Base-by-base conservation (phyloP, 2,888 invertebrate genomes). In the Cryptophagus acutangulus region DNA sequence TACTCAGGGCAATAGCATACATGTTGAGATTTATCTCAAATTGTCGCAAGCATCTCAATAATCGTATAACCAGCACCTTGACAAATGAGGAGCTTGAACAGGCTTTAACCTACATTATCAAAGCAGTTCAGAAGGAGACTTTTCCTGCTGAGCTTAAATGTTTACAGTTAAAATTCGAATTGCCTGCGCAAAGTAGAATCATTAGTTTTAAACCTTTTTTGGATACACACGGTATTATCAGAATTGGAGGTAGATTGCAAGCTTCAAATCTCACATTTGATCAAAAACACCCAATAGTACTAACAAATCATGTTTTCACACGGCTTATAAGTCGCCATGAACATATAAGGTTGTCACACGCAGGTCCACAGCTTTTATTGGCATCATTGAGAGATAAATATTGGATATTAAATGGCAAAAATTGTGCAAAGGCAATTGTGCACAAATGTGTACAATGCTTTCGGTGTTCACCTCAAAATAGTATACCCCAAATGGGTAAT, bases 121-220 rank as follows among this genome's bases (percentile, higher is more conserved):
- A n/a, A n/a, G n/a, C n/a, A n/a, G n/a, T n/a, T n/a, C n/a, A n/a
- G n/a, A n/a, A n/a, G n/a, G n/a, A n/a, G n/a, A n/a, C n/a, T n/a
- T n/a, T n/a, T n/a, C n/a, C n/a, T n/a, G n/a, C n/a, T n/a, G n/a
- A n/a, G n/a, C n/a, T n/a, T n/a, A n/a, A n/a, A n/a, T n/a, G n/a
- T n/a, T n/a, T n/a, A n/a, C n/a, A n/a, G n/a, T n/a, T n/a, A n/a
- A n/a, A n/a, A n/a, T n/a, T n/a, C n/a, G n/a, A n/a, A n/a, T n/a
- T n/a, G n/a, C n/a, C n/a, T n/a, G n/a, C n/a, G n/a, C n/a, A n/a
- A 6, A 17, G 18, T 2, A 20, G 2, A 33, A 12, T 41, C 13
- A 9, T 33, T 3, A 12, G 9, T 6, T 31, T 43, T n/a, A 43
- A 36, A 24, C 40, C 39, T 5, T 40, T 43, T 18, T 8, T 34